Evolutionary conservation across 2,888 invertebrate species (phyloP), one percentile per base, ranked within the genome.

Genomic region (Hypomecis punctinalis): DNA sequence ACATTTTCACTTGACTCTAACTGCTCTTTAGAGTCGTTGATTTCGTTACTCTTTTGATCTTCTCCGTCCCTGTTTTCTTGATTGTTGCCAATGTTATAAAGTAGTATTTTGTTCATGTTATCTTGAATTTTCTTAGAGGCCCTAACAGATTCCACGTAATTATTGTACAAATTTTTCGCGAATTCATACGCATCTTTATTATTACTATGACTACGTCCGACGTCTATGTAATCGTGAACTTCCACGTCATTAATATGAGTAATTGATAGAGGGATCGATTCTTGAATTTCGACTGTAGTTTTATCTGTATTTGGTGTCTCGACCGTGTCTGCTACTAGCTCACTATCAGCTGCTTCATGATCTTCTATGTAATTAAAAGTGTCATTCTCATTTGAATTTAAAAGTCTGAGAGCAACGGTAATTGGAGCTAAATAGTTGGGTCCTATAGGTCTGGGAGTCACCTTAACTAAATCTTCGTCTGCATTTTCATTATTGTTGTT

Each of bases 221-320:
- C 86, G 9, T 90, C 91, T 65, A 91, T 74, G 78, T 92, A 91
- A 61, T 91, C 86, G 11, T 92, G 91, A 6, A 88, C 83, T 79
- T 92, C 91, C 0, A 93, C 88, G 40, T 90, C 91, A 67, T 93
- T 92, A 40, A 92, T 91, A 62, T 93, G 91, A 36, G 89, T 93
- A 43, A 91, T 90, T 54, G 94, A 94, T 63, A 93, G 82, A 0
- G 94, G 94, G 13, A 95, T 86, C 0, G 95, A 95, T 80, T 95
- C 91, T 75, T 96, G 95, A 5, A 96, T 84, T 85, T 96, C 95
- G 0, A 96, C 95, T 42, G 92, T 82, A 0, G 94, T 94, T 73
- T 89, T 94, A 56, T 89, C 89, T 63, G 83, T 88, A 11, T 83
- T 75, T 7, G 94, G 93, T 66, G 76, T 84, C 64, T 84, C 76